Conservation (phyloP, 2,113 vertebrate genomes). For the Pyrgilauda ruficollis region DNA sequence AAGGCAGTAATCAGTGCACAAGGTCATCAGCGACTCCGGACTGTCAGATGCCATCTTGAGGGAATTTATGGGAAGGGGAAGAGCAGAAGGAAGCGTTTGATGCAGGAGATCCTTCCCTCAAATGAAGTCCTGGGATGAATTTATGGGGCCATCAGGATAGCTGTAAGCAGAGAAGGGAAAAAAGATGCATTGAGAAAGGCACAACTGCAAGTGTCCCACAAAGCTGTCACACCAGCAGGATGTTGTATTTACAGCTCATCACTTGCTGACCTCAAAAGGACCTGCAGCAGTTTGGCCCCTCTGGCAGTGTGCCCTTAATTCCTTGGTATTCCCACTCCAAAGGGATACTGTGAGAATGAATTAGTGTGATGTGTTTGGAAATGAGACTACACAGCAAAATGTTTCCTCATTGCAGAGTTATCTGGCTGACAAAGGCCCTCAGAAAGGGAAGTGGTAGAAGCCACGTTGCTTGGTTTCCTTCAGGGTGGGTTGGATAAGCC, state of each 20-base stretch:
- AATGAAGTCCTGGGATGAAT: neutral
- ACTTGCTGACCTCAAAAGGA: neutral
- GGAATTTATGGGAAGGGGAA: neutral
- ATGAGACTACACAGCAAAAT: neutral
- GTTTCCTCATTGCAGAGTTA: neutral
- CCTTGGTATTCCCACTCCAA: neutral
- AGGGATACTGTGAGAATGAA: neutral
- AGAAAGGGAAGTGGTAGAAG: constrained; percentile 30
- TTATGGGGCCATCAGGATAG: constrained; percentile 63
- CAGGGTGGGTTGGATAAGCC: neutral
- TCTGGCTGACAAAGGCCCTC: neutral
- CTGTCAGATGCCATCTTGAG: constrained; percentile 83
- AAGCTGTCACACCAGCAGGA: neutral
- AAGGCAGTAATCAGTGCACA: constrained; percentile 90
- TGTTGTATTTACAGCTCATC: neutral
- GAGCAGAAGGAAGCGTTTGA: neutral
- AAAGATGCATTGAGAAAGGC: neutral
- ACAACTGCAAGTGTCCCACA: neutral
- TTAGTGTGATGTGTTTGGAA: neutral
- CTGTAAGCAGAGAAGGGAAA: neutral
- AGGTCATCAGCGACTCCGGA: constrained; percentile 90
- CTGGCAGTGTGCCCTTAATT: neutral
- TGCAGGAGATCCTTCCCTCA: constrained; percentile 10
- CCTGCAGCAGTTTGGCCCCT: neutral
- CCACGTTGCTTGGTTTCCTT: neutral